These are phyloP conservation scores for Microtus pennsylvanicus DNA, from an alignment of 2,113 vertebrate species.

Conservation along the genomic window DNA sequence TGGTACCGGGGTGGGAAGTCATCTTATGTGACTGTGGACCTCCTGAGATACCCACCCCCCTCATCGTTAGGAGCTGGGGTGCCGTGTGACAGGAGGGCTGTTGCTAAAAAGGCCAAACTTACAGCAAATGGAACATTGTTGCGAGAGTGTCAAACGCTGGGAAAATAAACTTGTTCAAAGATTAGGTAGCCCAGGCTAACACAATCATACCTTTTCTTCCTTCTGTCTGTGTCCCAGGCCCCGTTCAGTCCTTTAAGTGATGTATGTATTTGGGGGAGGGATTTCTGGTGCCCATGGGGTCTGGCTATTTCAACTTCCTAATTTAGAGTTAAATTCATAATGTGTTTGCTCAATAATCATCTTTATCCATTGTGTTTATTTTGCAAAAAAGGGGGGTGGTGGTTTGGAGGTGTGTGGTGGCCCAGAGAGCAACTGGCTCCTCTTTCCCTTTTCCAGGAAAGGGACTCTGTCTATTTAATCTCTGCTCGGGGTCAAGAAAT, in stretches of 20 bases:
- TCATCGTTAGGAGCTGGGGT: slow-evolving; percentile 69
- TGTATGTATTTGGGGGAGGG: background rate
- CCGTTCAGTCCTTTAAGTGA: background rate
- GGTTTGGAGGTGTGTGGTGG: background rate
- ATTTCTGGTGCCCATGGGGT: background rate
- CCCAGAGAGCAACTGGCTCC: background rate
- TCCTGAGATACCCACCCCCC: slow-evolving; percentile 51
- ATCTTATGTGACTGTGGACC: slow-evolving; percentile 57
- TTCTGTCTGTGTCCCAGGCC: background rate
- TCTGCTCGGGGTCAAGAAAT: slow-evolving; percentile 2
- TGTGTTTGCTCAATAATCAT: background rate
- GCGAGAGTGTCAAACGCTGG: slow-evolving; percentile 67
- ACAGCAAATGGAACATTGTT: slow-evolving; percentile 64
- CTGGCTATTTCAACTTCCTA: background rate
- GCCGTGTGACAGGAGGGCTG: slow-evolving; percentile 70
- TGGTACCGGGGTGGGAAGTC: slow-evolving; percentile 69
- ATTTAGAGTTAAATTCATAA: background rate
- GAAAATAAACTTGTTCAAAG: slow-evolving; percentile 56
- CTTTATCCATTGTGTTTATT: background rate
- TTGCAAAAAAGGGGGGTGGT: background rate
- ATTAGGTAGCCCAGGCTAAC: background rate
- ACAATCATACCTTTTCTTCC: background rate
- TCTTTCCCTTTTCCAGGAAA: background rate
- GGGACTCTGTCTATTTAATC: background rate
- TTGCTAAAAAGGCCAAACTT: slow-evolving; percentile 76